A percentile compares a stretch with the other conserved stretches of the same genome.
These are phyloP conservation scores for Pontoporia blainvillei DNA, from an alignment of 2,113 vertebrate species.

Conservation along the genomic window DNA sequence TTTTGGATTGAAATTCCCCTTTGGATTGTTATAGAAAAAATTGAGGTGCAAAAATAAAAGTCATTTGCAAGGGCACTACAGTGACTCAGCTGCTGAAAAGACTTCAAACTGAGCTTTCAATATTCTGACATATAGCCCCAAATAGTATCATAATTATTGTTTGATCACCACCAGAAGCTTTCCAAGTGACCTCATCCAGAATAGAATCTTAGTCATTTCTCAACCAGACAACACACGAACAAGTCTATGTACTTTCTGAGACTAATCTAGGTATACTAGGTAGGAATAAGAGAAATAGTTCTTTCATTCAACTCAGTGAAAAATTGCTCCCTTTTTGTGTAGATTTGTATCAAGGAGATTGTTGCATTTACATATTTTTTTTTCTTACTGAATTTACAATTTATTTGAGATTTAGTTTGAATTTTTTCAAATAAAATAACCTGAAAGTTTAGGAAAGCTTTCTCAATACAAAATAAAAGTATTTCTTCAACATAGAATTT, in stretches of 20 bases:
- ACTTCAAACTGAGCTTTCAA: constrained; percentile 20
- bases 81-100: not conserved
- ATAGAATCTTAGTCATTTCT: constrained; percentile 47
- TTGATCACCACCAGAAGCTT: not conserved
- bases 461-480: constrained; percentile 53
- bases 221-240: constrained; percentile 33
- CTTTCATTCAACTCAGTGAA: constrained; percentile 22
- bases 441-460: constrained; percentile 41
- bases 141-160: constrained; percentile 47
- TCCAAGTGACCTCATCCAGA: constrained; percentile 16
- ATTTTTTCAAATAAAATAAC: constrained; percentile 33
- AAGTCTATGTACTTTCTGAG: constrained; percentile 26
- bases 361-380: not conserved
- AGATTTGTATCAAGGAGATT: not conserved
- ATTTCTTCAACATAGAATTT: constrained; percentile 48
- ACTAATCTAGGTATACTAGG: not conserved
- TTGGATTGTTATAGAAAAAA: constrained; percentile 17
- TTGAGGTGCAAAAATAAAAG: not conserved
- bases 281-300: not conserved
- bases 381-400: not conserved
- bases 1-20: not conserved
- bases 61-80: not conserved
- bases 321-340: not conserved
- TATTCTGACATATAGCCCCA: constrained; percentile 4
- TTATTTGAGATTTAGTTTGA: constrained; percentile 8